phyloP scores from a whole-genome alignment of 2,113 vertebrate genomes.

The Actenoides hombroni region DNA sequence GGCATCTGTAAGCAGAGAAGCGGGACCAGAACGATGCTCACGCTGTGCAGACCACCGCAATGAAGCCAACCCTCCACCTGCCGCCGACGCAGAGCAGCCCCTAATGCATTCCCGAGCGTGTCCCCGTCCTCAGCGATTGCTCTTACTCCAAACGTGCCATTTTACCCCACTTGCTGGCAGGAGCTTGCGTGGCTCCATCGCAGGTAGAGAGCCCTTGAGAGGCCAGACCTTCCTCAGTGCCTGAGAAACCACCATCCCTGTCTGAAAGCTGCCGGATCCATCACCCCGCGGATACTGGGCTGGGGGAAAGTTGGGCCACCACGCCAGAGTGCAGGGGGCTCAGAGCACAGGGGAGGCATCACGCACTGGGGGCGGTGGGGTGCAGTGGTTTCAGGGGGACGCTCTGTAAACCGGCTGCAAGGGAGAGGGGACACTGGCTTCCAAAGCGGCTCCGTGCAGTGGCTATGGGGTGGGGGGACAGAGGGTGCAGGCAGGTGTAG shows the following conservation, averaged over 20 bases:
- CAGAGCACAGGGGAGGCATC: not conserved
- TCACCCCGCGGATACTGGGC: not conserved
- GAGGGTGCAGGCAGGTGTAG: not conserved
- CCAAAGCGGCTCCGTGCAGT: not conserved
- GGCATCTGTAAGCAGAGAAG: not conserved
- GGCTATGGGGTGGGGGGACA: no score
- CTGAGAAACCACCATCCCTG: not conserved
- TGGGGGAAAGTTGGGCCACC: not conserved
- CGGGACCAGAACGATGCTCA: not conserved
- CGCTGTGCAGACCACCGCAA: not conserved
- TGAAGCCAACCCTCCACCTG: not conserved
- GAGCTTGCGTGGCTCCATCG: not conserved
- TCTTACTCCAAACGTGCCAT: not conserved
- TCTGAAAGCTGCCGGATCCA: not conserved
- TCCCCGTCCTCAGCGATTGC: not conserved
- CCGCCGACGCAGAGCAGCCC: not conserved
- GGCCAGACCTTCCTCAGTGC: not conserved
- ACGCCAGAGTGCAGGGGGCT: not conserved
- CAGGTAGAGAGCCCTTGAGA: not conserved
- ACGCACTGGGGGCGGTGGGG: not conserved
- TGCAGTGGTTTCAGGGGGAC: not conserved
- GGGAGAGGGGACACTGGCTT: not conserved
- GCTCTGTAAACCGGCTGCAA: fast-evolving
- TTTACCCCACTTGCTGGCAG: not conserved
- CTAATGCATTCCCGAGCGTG: fast-evolving